A percentile compares a stretch with the other conserved stretches of the same genome.
phyloP scores from a whole-genome alignment of 2,797 vertebrate genomes.

The Helarctos malayanus region DNA sequence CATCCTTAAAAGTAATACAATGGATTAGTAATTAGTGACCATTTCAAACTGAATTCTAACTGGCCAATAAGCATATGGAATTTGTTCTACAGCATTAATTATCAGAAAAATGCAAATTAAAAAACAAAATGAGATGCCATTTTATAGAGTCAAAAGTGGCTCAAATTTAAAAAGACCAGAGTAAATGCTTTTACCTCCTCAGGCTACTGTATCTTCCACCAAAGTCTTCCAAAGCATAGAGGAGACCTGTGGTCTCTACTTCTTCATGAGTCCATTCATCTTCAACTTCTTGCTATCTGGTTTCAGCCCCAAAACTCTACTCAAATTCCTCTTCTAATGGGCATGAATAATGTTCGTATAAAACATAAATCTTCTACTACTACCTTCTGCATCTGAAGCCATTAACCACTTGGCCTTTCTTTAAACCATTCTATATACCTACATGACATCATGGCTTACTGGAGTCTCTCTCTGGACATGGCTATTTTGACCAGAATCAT shows the following conservation, averaged over 20 bases:
- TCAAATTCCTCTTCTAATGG: not conserved
- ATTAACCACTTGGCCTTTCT: not conserved
- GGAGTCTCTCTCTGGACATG: not conserved
- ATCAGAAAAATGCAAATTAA: not conserved
- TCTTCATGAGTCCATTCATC: not conserved
- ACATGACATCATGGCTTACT: not conserved
- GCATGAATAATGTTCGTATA: not conserved
- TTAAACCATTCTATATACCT: not conserved
- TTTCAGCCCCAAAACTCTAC: not conserved
- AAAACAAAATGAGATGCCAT: not conserved
- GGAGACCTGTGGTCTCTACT: not conserved
- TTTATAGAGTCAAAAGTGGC: not conserved
- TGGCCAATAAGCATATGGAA: not conserved
- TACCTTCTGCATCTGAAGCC: not conserved
- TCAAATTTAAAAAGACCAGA: not conserved
- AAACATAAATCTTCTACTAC: not conserved
- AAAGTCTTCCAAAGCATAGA: not conserved
- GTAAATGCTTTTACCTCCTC: not conserved
- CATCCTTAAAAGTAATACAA: conserved; percentile 14
- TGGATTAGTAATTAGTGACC: not conserved
- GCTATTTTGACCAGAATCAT: not conserved
- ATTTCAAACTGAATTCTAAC: conserved; percentile 44
- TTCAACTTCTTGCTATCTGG: not conserved
- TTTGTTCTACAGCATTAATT: not conserved
- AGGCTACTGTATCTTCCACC: not conserved